These are phyloP conservation scores for Margaritifera margaritifera DNA, from an alignment of 2,888 invertebrate species.

Conservation along the genomic window DNA sequence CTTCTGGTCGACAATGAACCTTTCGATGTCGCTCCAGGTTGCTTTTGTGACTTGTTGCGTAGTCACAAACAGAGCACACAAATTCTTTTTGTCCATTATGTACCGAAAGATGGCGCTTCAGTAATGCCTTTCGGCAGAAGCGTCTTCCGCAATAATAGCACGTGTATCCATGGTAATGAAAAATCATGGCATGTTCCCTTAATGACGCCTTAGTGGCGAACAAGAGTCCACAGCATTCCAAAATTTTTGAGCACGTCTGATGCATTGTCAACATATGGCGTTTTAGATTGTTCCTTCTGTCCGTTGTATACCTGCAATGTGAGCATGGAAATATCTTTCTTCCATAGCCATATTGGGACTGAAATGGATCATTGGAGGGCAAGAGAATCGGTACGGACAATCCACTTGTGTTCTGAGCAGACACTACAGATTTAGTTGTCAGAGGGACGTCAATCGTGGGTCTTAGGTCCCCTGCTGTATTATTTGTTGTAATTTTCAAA, in stretches of 20 bases:
- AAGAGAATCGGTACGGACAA: constrained; percentile 16
- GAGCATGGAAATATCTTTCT: constrained; percentile 67
- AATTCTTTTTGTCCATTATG: constrained; percentile 74
- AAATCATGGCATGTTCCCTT: constrained; percentile 72
- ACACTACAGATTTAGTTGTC: too few relatives aligned
- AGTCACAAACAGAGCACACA: constrained; percentile 72
- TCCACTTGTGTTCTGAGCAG: neutral
- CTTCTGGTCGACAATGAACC: constrained; percentile 66
- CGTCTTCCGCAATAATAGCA: constrained; percentile 72
- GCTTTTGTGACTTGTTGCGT: constrained; percentile 75
- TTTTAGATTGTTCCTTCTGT: constrained; percentile 73
- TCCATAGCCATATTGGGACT: constrained; percentile 42
- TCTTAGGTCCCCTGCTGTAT: too few relatives aligned
- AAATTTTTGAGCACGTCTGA: constrained; percentile 65
- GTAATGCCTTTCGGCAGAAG: constrained; percentile 74
- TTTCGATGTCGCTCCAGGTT: constrained; percentile 74
- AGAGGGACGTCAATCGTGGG: too few relatives aligned
- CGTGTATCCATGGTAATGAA: constrained; percentile 73
- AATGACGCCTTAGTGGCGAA: constrained; percentile 73
- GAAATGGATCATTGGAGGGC: neutral
- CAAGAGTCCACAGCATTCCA: constrained; percentile 72
- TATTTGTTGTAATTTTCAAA: neutral
- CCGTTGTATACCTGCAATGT: constrained; percentile 71
- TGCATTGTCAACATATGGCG: constrained; percentile 74
- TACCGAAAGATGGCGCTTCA: constrained; percentile 74